Base-by-base conservation (phyloP, 2,888 invertebrate species). In the Patella depressa region DNA sequence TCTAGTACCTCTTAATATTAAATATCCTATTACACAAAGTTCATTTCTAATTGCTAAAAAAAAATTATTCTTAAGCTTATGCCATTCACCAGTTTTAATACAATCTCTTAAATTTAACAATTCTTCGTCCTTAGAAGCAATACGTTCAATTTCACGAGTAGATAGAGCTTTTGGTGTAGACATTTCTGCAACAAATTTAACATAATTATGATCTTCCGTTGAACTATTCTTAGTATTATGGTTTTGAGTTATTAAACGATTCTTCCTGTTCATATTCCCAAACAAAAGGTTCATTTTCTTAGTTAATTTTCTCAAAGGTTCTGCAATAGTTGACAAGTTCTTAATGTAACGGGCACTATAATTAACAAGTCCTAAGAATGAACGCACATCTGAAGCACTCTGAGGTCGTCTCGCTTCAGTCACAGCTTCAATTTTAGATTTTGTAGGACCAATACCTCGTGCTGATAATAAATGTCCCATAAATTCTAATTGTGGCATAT, bases 401-500 rank as follows among this genome's bases (percentile, higher is more conserved):
- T 79, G 53, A 24, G 79, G 81, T 4, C 4, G 34, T 29, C 79
- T 69, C 19, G 76, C 76, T 29, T 81, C 55, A 34, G 65, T 34
- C 5, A 78, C 57, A 19, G 79, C 79, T 59, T 70, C 69, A 4
- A 78, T 73, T 55, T 81, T 79, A 24, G 24, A 24, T 24, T 24
- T 24, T 24, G 24, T 24, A 24, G 24, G 24, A 24, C 24, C 24
- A 24, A 81, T 73, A 34, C 78, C 78, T 19, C 71, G 34, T n/a
- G 74, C 53, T 54, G 81, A 73, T 59, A 81, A 73, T 45, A 19
- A 59, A 72, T 81, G 81, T 75, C 81, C 78, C 75, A 79, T 72
- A 71, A 78, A 79, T 54, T 19, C 57, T 15, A 81, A 59, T 53
- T 82, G 24, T 9, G 76, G 59, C 76, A 83, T 78, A 34, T 77